Evolutionary conservation across 2,888 invertebrate species (phyloP).

Genomic region (Troides aeacus): DNA sequence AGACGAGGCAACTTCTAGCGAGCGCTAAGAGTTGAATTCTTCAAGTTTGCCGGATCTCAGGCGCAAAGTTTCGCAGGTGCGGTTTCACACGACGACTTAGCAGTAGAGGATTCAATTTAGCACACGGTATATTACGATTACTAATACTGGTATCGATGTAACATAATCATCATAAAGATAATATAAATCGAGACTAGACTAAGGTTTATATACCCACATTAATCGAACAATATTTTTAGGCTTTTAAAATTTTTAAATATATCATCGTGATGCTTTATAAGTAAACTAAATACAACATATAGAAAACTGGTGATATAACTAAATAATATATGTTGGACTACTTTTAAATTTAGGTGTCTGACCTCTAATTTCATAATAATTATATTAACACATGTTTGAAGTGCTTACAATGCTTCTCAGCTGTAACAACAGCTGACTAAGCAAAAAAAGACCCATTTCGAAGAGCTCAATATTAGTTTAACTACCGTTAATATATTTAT

Average conservation of each 20-base stretch:
- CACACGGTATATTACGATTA: conserved; percentile 31
- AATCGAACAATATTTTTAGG: too few relatives aligned
- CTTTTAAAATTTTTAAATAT: too few relatives aligned
- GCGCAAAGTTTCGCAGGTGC: conserved; percentile 53
- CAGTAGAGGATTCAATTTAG: conserved; percentile 40
- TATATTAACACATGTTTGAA: conserved; percentile 4
- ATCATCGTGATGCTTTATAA: too few relatives aligned
- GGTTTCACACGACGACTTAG: conserved; percentile 40
- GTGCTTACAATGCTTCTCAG: conserved; percentile 8
- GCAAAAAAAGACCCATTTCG: conserved; percentile 20
- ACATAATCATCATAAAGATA: background rate
- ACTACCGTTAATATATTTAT: background rate
- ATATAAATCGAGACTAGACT: too few relatives aligned
- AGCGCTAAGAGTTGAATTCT: conserved; percentile 40
- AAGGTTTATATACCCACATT: too few relatives aligned
- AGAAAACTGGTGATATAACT: too few relatives aligned
- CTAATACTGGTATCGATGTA: conserved; percentile 10
- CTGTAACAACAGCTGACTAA: conserved; percentile 7
- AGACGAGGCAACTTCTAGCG: conserved; percentile 62
- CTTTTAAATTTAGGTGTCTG: too few relatives aligned
- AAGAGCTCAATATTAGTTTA: conserved; percentile 10
- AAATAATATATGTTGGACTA: too few relatives aligned
- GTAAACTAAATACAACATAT: too few relatives aligned
- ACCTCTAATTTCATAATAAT: too few relatives aligned
- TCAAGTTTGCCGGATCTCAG: conserved; percentile 48